phyloP scores from a whole-genome alignment of 2,888 invertebrate species.

The Tenthredo amoena region DNA sequence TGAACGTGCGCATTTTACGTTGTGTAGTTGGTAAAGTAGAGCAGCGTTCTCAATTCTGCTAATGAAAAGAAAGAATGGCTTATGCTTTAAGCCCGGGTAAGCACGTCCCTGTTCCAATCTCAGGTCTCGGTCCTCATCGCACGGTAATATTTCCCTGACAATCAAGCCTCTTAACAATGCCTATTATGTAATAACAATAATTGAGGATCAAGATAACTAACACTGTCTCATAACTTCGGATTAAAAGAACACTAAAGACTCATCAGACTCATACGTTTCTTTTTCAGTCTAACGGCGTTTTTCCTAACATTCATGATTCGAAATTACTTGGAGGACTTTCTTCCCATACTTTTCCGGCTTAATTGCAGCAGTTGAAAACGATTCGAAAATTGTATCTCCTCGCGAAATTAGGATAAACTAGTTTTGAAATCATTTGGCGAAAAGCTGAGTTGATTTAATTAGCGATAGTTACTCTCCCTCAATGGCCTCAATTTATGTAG shows the following conservation, averaged over 20 bases:
- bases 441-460: background rate
- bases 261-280: background rate
- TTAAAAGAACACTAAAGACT: background rate
- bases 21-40: slow-evolving; percentile 26
- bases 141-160: background rate
- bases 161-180: background rate
- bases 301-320: background rate
- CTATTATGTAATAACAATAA: slow-evolving; percentile 9
- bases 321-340: too few relatives aligned
- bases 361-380: background rate
- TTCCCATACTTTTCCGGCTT: background rate
- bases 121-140: background rate
- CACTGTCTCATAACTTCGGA: background rate
- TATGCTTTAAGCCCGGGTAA: background rate
- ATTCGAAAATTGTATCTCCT: background rate
- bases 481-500: background rate
- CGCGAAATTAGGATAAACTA: background rate
- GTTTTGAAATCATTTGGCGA: background rate
- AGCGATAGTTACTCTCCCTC: background rate
- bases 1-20: background rate
- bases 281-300: background rate
- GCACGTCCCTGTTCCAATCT: background rate
- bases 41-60: background rate
- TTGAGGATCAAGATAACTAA: background rate
- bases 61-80: slow-evolving; percentile 12